phyloP scores from a whole-genome alignment of 2,888 invertebrate genomes.

The Sinotaia quadrata region DNA sequence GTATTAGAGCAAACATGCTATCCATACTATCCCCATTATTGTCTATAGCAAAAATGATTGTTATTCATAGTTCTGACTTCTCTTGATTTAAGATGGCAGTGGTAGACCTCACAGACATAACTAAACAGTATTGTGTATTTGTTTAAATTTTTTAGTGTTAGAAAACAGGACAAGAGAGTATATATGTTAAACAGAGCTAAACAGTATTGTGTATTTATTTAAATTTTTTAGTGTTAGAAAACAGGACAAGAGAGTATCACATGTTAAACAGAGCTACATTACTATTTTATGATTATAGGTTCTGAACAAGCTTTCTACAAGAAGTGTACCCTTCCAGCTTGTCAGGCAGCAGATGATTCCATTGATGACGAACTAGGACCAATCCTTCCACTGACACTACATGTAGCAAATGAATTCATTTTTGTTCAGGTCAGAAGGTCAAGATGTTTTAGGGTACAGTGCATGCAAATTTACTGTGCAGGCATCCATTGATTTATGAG shows the following conservation, averaged over 20 bases:
- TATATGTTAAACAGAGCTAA: background rate
- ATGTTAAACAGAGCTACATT: too few relatives aligned
- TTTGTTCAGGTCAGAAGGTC: conserved; percentile 63
- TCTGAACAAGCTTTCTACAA: conserved; percentile 37
- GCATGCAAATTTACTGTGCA: too few relatives aligned
- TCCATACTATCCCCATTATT: too few relatives aligned
- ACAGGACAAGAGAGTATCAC: background rate
- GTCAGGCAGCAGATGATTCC: conserved; percentile 45
- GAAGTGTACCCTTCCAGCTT: conserved; percentile 45
- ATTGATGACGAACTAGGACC: conserved; percentile 46
- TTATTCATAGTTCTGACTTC: too few relatives aligned
- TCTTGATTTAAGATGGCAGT: too few relatives aligned
- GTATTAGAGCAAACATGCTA: too few relatives aligned
- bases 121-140: background rate
- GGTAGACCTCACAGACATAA: background rate
- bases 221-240: background rate
- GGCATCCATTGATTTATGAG: too few relatives aligned
- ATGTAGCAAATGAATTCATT: conserved; percentile 62
- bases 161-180: background rate
- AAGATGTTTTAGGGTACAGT: background rate
- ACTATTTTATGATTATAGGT: conserved; percentile 21
- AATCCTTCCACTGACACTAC: conserved; percentile 57
- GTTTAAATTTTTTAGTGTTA: background rate
- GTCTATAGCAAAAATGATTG: too few relatives aligned
- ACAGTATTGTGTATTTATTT: background rate